Base-by-base conservation (phyloP, 1,140 invertebrate genomes). In the Drosophila dunni region DNA sequence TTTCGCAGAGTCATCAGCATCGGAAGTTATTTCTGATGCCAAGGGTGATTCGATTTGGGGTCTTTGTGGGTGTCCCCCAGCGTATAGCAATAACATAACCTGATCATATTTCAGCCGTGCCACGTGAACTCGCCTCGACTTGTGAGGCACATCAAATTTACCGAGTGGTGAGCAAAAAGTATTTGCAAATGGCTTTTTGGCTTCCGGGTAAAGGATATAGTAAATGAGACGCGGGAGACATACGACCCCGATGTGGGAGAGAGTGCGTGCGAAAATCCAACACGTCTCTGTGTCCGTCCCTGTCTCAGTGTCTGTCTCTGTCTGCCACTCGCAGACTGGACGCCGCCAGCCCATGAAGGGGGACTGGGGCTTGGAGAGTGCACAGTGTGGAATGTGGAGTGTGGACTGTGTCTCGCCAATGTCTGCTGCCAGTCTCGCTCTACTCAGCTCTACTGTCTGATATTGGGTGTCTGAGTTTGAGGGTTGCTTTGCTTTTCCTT, bases 251-350 rank as follows among this genome's bases (percentile, higher is more conserved):
- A 45, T 57, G 51, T 68, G 54, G 58, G 15, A 38, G 45, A n/a
- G 60, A 80, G 77, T 89, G 84, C 85, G 83, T 90, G 83, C 80
- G 84, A 89, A 84, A 88, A 88, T 69, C 81, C 83, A 89, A 88
- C 85, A 89, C 83, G 78, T 54, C 13, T 15, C 33, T 36, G 24
- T 33, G 69, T 85, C 78, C 54, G 82, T 78, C 24, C 24, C 78
- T 81, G 78, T 72, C 50, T 60, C 70, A 34, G 50, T 54, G 40
- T 53, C 56, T 46, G 56, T 65, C 36, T 42, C 58, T 64, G 51
- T 64, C 70, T 66, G 54, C 61, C 54, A 54, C 46, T 40, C 44
- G 70, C 81, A 78, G 75, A 80, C 84, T 88, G 84, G 80, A 89
- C 83, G 83, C 85, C 84, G 83, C 73, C 83, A 75, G 50, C 53